Conservation (phyloP, 2,113 vertebrate genomes). For the Aviceda subcristata region DNA sequence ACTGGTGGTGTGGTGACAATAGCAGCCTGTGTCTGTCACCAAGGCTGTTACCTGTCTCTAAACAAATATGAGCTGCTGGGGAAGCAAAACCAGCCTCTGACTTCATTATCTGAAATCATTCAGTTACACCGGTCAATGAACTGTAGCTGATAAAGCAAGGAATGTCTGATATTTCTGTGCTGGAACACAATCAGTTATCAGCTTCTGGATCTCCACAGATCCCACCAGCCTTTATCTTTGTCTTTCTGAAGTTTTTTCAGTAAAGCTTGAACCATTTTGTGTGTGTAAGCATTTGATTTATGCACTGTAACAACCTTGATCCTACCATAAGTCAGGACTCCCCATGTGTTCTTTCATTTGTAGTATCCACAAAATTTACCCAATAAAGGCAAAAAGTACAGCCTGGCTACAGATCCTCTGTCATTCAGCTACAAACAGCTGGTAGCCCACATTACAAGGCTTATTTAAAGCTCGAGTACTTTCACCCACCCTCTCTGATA, state of each 20-base stretch:
- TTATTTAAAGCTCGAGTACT: slow-evolving; percentile 51
- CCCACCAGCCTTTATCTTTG: background rate
- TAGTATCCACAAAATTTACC: background rate
- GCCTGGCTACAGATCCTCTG: background rate
- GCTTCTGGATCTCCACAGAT: background rate
- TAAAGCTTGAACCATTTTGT: background rate
- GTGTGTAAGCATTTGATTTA: background rate
- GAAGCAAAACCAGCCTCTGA: background rate
- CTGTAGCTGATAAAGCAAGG: background rate
- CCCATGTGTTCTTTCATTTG: background rate
- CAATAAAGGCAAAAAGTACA: background rate
- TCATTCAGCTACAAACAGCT: slow-evolving; percentile 46
- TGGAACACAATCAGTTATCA: background rate
- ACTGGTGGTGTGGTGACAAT: background rate
- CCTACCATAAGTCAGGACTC: background rate
- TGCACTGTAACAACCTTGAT: background rate
- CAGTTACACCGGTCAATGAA: background rate
- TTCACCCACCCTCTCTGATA: slow-evolving; percentile 11
- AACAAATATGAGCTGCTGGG: background rate
- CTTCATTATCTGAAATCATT: background rate
- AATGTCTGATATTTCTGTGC: background rate
- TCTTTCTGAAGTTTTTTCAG: background rate
- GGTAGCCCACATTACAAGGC: background rate
- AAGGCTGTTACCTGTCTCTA: background rate
- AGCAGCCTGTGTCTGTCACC: background rate